Percentiles rank a stretch among this genome's conserved stretches.
Conservation (phyloP, 2,797 vertebrate species). For the Notamacropus eugenii region DNA sequence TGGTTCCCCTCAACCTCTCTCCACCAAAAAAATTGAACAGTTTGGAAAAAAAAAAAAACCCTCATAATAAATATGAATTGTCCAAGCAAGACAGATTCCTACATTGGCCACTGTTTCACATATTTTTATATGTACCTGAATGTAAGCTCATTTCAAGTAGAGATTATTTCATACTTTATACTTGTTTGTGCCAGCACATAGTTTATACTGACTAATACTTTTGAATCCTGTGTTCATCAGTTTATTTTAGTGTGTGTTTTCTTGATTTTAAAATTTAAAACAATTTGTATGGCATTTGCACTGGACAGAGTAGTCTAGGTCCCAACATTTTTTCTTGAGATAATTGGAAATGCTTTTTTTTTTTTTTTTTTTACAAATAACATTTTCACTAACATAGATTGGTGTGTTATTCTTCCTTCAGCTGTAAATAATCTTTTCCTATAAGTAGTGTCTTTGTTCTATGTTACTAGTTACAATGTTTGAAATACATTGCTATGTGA, state of each 20-base stretch:
- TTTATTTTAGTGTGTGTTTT: background rate
- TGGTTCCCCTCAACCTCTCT: too few species aligned
- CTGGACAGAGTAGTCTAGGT: background rate
- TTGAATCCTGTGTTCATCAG: background rate
- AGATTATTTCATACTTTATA: background rate
- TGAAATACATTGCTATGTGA: background rate
- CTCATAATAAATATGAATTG: too few species aligned
- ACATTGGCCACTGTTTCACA: background rate
- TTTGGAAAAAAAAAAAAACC: too few species aligned
- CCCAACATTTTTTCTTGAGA: background rate
- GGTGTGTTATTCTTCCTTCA: background rate
- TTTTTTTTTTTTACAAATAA: background rate
- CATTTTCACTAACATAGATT: background rate
- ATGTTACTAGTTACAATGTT: background rate
- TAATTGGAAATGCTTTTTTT: background rate
- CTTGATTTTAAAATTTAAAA: background rate
- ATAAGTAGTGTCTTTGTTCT: background rate
- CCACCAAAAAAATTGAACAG: too few species aligned
- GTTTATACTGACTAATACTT: background rate
- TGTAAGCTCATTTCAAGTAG: background rate
- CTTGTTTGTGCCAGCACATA: background rate
- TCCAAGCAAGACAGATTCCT: too few species aligned
- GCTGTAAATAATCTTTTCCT: background rate
- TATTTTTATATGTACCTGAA: background rate
- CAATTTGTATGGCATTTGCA: background rate